A percentile compares a stretch with the other conserved stretches of the same genome.
Conservation (phyloP, 2,113 vertebrate species). For the Poecilia latipinna region DNA sequence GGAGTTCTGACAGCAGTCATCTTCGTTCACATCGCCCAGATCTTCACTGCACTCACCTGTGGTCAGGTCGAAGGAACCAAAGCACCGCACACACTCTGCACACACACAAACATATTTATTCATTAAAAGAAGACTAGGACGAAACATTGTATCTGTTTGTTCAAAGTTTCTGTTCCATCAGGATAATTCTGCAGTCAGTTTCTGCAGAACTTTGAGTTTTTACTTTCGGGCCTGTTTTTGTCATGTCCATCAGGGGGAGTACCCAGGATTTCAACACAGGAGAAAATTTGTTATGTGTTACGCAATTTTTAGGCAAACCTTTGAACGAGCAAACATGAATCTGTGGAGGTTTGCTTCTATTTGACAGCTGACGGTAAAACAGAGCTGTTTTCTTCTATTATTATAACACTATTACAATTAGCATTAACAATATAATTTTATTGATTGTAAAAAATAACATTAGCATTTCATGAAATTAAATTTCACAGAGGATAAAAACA, state of each 20-base stretch:
- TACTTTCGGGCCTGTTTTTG: background rate
- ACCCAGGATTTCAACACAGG: background rate
- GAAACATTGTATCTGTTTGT: background rate
- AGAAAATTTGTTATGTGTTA: background rate
- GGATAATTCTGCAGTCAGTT: no score
- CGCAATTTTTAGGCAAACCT: constrained; percentile 1
- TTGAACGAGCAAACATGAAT: background rate
- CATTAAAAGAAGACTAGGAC: background rate
- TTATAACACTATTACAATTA: background rate
- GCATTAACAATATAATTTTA: background rate
- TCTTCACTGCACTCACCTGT: constrained; percentile 41
- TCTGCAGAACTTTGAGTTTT: background rate
- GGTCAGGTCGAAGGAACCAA: constrained; percentile 4
- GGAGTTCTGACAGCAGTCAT: constrained; percentile 64
- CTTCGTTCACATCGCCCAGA: constrained; percentile 53
- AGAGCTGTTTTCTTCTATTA: background rate
- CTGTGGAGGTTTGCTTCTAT: background rate
- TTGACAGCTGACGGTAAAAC: background rate
- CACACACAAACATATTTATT: constrained; percentile 4
- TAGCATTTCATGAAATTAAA: background rate
- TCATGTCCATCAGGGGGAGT: background rate
- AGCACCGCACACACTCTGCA: constrained; percentile 59
- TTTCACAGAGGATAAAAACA: background rate
- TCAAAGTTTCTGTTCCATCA: background rate
- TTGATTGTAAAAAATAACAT: background rate